Evolutionary conservation across 2,888 invertebrate genomes (phyloP).

Genomic region (Periphyllus acericola): DNA sequence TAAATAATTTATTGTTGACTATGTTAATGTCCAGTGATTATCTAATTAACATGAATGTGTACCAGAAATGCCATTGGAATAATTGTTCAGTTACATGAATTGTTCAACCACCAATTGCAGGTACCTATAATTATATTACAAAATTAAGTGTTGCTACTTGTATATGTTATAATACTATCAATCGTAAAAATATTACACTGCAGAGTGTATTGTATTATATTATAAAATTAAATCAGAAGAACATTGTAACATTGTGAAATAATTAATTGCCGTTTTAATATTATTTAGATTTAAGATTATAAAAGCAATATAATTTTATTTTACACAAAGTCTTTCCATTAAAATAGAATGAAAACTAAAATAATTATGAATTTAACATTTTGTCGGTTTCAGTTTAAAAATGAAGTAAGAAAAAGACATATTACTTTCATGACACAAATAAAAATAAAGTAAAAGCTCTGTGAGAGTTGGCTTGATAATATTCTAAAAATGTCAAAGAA

Average conservation of each 20-base stretch:
- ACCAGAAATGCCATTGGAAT: neutral
- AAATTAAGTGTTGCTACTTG: neutral
- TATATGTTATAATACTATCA: neutral
- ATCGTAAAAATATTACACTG: neutral
- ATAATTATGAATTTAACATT: neutral
- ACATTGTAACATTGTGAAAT: neutral
- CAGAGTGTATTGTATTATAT: neutral
- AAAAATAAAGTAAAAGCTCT: neutral
- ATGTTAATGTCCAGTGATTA: neutral
- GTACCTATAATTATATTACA: neutral
- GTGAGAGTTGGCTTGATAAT: constrained; percentile 8
- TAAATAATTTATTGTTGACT: neutral
- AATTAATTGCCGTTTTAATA: neutral
- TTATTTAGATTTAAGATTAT: neutral
- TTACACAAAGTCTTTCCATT: neutral
- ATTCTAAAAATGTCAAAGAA: constrained; percentile 26
- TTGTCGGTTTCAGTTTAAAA: neutral
- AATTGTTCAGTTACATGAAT: no score
- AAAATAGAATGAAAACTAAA: neutral
- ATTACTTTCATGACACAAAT: constrained; percentile 34
- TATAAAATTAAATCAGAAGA: neutral
- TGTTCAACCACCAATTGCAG: no score
- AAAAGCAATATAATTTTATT: neutral
- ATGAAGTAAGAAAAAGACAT: constrained; percentile 27
- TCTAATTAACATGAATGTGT: neutral